Conservation (phyloP, 2,113 vertebrate species). For the Catharus bicknelli region DNA sequence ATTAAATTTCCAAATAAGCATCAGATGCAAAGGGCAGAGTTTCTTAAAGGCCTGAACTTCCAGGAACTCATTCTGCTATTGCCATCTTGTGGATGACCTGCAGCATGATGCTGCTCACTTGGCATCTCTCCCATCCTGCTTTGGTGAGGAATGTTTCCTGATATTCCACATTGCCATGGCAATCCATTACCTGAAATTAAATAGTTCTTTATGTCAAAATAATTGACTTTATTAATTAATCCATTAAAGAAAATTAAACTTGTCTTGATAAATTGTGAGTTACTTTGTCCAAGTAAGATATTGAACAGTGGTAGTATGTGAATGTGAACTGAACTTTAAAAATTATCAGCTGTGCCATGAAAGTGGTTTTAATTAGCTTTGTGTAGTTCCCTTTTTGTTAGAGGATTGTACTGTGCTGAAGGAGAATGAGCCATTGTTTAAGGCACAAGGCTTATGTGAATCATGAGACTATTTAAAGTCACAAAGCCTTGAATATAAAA, state of each 20-base stretch:
- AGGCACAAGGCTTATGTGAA: neutral
- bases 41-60: neutral
- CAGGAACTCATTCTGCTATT: constrained; percentile 51
- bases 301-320: neutral
- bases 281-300: neutral
- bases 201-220: neutral
- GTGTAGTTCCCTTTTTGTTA: neutral
- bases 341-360: neutral
- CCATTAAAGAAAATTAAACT: neutral
- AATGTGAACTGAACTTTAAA: neutral
- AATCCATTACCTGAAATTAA: neutral
- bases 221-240: neutral
- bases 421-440: constrained; percentile 2
- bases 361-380: constrained; percentile 2
- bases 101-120: neutral
- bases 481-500: neutral
- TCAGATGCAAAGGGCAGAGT: neutral
- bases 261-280: neutral
- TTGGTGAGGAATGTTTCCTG: neutral
- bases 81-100: constrained; percentile 70
- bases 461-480: neutral
- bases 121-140: neutral
- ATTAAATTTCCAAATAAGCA: constrained; percentile 45
- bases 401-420: neutral
- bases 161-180: neutral